Conservation (phyloP, 2,888 invertebrate species). For the Caenorhabditis sp. region DNA sequence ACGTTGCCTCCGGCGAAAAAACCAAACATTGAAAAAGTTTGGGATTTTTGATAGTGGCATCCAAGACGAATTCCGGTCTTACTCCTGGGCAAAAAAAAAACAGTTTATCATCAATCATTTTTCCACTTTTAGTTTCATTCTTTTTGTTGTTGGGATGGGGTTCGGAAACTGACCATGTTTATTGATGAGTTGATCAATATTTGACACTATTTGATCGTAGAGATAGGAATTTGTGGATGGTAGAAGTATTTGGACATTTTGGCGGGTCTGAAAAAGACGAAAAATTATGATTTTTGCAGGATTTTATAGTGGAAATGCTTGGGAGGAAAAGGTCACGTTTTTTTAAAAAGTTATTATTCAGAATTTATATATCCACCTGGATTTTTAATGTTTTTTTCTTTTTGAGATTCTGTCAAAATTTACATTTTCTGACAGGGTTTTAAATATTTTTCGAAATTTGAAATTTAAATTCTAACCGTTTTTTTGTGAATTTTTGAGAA, state of each 20-base stretch:
- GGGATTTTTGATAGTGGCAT: conserved; percentile 45
- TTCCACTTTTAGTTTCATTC: neutral
- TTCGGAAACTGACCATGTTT: neutral
- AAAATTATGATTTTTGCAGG: too few relatives aligned
- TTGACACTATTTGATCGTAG: conserved; percentile 14
- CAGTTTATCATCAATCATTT: conserved; percentile 6
- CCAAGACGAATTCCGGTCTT: conserved; percentile 48
- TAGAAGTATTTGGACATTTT: neutral
- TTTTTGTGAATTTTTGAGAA: too few relatives aligned
- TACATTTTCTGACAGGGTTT: too few relatives aligned
- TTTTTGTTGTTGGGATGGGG: neutral
- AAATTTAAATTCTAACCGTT: too few relatives aligned
- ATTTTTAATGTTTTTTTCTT: too few relatives aligned
- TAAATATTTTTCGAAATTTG: too few relatives aligned
- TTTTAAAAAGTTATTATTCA: too few relatives aligned
- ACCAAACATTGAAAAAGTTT: conserved; percentile 47
- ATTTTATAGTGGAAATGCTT: too few relatives aligned
- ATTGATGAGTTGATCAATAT: conserved; percentile 15
- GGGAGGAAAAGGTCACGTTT: too few relatives aligned
- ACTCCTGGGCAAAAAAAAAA: conserved; percentile 50
- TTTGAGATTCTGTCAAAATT: too few relatives aligned
- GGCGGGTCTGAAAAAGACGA: too few relatives aligned
- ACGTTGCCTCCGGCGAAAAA: conserved; percentile 34
- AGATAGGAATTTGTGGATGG: neutral
- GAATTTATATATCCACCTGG: too few relatives aligned